phyloP scores from a whole-genome alignment of 2,113 vertebrate species.

The Peromyscus leucopus region DNA sequence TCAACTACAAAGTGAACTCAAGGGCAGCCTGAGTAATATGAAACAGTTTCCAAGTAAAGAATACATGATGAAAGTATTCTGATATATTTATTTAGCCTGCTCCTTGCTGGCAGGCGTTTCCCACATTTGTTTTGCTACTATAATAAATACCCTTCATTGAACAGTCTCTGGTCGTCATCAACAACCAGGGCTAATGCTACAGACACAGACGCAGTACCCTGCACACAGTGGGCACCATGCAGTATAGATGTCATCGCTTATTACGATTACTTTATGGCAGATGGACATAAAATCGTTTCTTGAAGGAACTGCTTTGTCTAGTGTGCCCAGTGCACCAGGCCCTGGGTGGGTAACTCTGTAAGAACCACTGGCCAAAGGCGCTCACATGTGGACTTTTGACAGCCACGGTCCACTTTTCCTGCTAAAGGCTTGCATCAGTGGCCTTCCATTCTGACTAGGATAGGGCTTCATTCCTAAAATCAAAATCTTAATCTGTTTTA shows the following conservation, averaged over 20 bases:
- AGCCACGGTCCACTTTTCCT: not conserved
- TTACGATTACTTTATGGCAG: not conserved
- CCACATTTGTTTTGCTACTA: not conserved
- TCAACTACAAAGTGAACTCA: not conserved
- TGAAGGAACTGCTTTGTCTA: not conserved
- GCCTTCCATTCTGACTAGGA: not conserved
- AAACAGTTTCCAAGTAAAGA: not conserved
- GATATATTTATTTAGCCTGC: not conserved
- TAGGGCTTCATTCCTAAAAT: not conserved
- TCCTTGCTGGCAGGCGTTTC: not conserved
- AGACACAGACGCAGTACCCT: not conserved
- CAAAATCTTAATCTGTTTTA: not conserved
- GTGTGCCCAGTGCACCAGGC: not conserved
- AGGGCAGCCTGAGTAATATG: not conserved
- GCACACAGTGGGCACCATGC: not conserved
- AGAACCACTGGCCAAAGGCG: not conserved
- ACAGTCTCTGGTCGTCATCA: not conserved
- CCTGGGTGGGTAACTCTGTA: not conserved
- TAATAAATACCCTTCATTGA: not conserved
- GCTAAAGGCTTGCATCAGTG: not conserved
- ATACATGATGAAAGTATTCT: not conserved
- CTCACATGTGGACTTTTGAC: not conserved
- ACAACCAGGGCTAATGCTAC: not conserved
- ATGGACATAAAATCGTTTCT: not conserved
- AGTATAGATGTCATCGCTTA: not conserved